Conservation (phyloP, 2,113 vertebrate species). For the Erpornis zantholeuca region DNA sequence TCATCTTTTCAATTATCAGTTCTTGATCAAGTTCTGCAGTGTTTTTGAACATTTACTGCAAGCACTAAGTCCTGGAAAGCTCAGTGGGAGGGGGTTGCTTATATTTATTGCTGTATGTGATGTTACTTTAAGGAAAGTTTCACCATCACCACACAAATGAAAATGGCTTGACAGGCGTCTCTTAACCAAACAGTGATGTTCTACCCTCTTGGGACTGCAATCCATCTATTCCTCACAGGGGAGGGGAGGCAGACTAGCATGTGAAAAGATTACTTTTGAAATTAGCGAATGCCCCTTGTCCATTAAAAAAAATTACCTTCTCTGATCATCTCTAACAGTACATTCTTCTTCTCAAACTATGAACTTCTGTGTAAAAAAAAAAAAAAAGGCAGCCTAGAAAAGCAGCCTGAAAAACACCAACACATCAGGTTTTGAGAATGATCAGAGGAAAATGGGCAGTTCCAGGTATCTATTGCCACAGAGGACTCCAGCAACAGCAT, state of each 20-base stretch:
- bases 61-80: background rate
- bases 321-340: background rate
- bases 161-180: background rate
- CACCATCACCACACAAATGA: background rate
- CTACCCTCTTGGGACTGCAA: background rate
- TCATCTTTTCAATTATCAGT: conserved; percentile 59
- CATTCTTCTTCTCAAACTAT: background rate
- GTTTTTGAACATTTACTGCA: background rate
- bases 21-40: conserved; percentile 22
- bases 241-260: background rate
- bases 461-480: background rate
- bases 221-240: background rate
- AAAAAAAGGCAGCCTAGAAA: background rate
- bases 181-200: background rate
- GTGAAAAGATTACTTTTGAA: background rate
- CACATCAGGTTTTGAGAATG: background rate
- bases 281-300: background rate
- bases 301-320: background rate
- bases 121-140: background rate
- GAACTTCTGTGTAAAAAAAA: background rate
- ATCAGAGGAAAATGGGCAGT: background rate
- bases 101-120: background rate
- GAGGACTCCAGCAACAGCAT: background rate
- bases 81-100: background rate
- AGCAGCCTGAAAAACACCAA: background rate